phyloP scores from a whole-genome alignment of 2,888 invertebrate species.

The Lomographa bimaculata region DNA sequence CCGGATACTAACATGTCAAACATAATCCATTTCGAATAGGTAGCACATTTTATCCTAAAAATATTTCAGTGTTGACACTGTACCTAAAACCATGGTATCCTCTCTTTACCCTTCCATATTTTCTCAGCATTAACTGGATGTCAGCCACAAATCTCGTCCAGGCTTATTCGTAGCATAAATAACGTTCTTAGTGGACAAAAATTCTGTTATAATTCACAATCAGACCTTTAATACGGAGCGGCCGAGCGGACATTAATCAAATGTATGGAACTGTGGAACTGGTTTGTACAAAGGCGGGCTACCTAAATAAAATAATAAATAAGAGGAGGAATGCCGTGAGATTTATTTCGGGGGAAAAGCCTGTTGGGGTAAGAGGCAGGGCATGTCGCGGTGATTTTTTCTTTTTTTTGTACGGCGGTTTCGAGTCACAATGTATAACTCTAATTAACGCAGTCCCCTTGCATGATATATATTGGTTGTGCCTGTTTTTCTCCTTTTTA shows the following conservation, averaged over 20 bases:
- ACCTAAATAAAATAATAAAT: constrained; percentile 82
- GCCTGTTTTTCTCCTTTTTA: constrained; percentile 47
- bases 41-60: too few species aligned
- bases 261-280: constrained; percentile 72
- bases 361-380: constrained; percentile 69
- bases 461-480: constrained; percentile 60
- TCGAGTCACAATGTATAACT: constrained; percentile 66
- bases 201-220: constrained; percentile 71
- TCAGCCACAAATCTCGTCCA: constrained; percentile 43
- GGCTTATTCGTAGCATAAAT: constrained; percentile 64
- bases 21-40: too few species aligned
- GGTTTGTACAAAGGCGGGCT: constrained; percentile 74
- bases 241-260: constrained; percentile 70
- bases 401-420: constrained; percentile 70
- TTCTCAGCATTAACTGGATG: constrained; percentile 33
- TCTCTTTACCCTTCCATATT: constrained; percentile 21
- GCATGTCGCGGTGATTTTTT: constrained; percentile 75
- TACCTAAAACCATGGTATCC: too few species aligned
- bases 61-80: too few species aligned
- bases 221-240: constrained; percentile 68
- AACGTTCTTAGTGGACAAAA: constrained; percentile 72
- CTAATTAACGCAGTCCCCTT: constrained; percentile 73
- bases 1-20: too few species aligned
- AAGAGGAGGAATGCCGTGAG: constrained; percentile 73
- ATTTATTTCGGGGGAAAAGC: constrained; percentile 80